phyloP scores from a whole-genome alignment of 2,797 vertebrate genomes.

The Hydrophis major region DNA sequence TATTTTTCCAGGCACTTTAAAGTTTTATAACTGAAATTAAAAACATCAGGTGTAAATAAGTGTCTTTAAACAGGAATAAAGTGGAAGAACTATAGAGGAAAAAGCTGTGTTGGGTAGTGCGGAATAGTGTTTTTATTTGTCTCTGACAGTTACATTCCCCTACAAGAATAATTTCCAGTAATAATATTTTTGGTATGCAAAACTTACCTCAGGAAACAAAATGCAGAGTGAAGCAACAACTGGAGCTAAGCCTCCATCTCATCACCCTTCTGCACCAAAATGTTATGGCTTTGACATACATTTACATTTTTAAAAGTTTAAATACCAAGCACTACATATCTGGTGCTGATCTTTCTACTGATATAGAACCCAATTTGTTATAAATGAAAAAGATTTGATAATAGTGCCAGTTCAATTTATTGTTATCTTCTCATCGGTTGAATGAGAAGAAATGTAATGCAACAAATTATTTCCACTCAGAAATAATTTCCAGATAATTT shows the following conservation, averaged over 20 bases:
- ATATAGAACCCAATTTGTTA: background rate
- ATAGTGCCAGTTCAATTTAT: background rate
- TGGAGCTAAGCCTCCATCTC: background rate
- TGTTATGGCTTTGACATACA: background rate
- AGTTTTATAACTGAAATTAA: background rate
- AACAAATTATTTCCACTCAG: background rate
- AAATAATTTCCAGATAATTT: background rate
- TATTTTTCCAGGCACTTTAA: background rate
- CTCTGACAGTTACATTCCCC: background rate
- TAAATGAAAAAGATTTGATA: background rate
- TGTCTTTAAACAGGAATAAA: background rate
- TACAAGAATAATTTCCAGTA: background rate
- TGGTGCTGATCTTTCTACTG: background rate
- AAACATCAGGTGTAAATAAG: background rate
- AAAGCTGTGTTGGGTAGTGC: background rate
- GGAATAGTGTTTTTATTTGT: background rate
- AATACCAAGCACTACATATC: too few relatives aligned
- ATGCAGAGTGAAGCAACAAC: background rate
- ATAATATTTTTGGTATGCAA: background rate
- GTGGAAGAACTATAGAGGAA: background rate
- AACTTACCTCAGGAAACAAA: background rate
- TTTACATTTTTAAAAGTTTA: background rate
- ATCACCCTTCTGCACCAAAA: background rate
- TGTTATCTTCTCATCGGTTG: background rate
- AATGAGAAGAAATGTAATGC: background rate